phyloP scores from a whole-genome alignment of 2,113 vertebrate species.

The Poeciliopsis retropinna region DNA sequence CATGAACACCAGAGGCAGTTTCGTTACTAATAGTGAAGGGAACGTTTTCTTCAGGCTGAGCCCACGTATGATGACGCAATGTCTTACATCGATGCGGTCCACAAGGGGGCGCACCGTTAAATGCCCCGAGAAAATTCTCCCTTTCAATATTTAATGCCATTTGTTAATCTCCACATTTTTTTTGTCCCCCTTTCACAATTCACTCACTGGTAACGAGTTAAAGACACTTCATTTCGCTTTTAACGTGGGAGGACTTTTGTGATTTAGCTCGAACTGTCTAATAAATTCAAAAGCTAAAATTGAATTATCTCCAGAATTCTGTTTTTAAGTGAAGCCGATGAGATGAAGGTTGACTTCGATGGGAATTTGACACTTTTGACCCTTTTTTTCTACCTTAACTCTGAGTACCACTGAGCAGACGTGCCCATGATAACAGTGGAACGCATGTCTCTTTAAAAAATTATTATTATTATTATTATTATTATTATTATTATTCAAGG shows the following conservation, averaged over 20 bases:
- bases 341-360: not conserved
- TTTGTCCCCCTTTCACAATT: not conserved
- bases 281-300: not conserved
- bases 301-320: not conserved
- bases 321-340: not conserved
- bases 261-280: not conserved
- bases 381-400: no score
- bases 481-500: no score
- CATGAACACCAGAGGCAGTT: no score
- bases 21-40: no score
- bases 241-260: not conserved
- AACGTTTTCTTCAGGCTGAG: no score
- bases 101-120: not conserved
- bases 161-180: not conserved
- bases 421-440: not conserved
- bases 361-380: not conserved
- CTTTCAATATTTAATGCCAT: not conserved
- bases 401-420: no score
- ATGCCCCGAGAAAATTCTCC: no score
- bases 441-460: not conserved
- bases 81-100: not conserved
- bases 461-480: not conserved
- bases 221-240: not conserved
- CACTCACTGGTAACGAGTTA: not conserved
- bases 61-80: not conserved